Conservation (phyloP, 2,113 vertebrate species). For the Phoxinus phoxinus region DNA sequence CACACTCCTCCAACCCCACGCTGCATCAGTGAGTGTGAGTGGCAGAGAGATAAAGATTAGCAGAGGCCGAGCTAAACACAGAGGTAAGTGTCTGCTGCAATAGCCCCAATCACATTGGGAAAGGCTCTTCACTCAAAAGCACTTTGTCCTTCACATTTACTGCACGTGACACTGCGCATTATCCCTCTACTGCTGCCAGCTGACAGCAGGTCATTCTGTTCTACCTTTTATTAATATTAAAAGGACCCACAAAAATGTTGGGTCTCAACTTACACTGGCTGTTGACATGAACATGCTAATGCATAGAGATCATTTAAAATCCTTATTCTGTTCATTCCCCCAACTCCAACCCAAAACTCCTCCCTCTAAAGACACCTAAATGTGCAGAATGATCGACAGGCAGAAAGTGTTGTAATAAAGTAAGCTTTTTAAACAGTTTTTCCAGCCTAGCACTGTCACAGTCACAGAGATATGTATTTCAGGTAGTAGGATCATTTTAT, state of each 20-base stretch:
- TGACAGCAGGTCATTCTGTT: neutral
- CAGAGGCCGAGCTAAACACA: slow-evolving; percentile 39
- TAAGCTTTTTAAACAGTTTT: no score
- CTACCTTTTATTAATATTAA: neutral
- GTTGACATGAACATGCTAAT: neutral
- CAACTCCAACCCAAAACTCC: neutral
- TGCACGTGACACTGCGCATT: neutral
- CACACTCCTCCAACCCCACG: neutral
- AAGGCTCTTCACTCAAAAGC: slow-evolving; percentile 51
- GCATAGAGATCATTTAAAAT: neutral
- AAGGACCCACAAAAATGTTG: neutral
- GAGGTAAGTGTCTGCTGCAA: slow-evolving; percentile 38
- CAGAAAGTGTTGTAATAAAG: no score
- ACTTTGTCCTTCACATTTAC: slow-evolving; percentile 36
- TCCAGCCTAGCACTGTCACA: no score
- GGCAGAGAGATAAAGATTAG: slow-evolving; percentile 51
- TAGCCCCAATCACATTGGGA: slow-evolving; percentile 35
- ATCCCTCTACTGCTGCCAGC: neutral
- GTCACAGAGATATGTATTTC: no score
- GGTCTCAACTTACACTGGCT: neutral
- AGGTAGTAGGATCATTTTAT: no score
- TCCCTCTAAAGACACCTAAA: neutral
- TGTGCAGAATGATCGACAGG: neutral
- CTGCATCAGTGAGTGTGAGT: slow-evolving; percentile 29
- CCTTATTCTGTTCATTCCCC: neutral